Conservation (phyloP, 1,140 invertebrate species). For the Drosophila nigromelanica region DNA sequence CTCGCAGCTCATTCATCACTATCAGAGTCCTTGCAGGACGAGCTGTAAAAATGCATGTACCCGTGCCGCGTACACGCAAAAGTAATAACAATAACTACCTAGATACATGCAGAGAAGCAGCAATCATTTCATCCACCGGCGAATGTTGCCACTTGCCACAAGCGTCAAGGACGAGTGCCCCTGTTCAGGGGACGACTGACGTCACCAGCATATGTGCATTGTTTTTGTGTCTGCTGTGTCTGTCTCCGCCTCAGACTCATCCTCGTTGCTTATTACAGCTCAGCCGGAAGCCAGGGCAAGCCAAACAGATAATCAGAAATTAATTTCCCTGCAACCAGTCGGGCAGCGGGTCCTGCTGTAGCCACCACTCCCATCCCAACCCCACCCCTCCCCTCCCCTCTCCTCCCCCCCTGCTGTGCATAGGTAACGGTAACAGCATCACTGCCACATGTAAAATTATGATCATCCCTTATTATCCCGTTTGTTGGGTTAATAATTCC, state of each 20-base stretch:
- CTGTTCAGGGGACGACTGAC: conserved; percentile 34
- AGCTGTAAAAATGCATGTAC: conserved; percentile 56
- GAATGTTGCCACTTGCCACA: conserved; percentile 65
- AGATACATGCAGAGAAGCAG: conserved; percentile 37
- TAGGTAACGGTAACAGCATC: conserved; percentile 41
- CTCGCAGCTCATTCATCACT: conserved; percentile 66
- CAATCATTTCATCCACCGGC: conserved; percentile 40
- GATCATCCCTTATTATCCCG: conserved; percentile 83
- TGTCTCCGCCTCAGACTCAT: conserved; percentile 17
- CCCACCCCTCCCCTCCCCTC: conserved; percentile 16
- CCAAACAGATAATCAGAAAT: conserved; percentile 84
- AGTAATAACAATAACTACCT: conserved; percentile 78
- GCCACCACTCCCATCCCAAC: conserved; percentile 1
- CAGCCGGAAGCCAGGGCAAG: conserved; percentile 42
- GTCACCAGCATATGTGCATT: conserved; percentile 73
- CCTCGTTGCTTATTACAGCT: not conserved
- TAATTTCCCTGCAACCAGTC: conserved; percentile 78
- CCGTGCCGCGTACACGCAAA: conserved; percentile 56
- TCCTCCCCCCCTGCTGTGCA: conserved; percentile 42
- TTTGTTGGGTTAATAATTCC: conserved; percentile 78
- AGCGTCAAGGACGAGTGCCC: conserved; percentile 72
- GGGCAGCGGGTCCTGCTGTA: conserved; percentile 14
- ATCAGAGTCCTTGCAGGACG: conserved; percentile 36
- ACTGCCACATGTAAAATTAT: conserved; percentile 75
- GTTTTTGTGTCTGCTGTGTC: conserved; percentile 21